These are phyloP conservation scores for Columba livia DNA, from an alignment of 2,113 vertebrate genomes.

Conservation along the genomic window DNA sequence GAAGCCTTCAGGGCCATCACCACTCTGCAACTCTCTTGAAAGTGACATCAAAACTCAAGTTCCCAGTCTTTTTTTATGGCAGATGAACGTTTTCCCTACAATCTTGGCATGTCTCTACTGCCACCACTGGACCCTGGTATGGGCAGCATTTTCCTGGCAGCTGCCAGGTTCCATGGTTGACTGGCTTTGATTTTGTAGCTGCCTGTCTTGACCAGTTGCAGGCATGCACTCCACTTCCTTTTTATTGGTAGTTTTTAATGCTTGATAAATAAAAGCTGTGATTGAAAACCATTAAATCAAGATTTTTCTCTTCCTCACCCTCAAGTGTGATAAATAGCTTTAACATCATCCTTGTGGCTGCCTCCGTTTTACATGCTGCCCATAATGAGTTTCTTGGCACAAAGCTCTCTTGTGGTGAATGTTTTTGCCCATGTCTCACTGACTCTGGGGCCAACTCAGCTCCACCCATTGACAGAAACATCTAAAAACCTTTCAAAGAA, in stretches of 20 bases:
- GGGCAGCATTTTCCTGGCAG: neutral
- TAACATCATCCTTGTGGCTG: neutral
- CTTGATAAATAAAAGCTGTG: neutral
- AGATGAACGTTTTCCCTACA: neutral
- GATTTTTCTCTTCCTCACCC: neutral
- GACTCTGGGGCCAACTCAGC: neutral
- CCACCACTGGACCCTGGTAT: neutral
- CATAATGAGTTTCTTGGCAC: neutral
- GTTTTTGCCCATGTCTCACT: neutral
- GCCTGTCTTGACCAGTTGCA: neutral
- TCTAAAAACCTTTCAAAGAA: neutral
- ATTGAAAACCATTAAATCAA: neutral
- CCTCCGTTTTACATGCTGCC: neutral
- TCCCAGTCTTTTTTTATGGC: neutral
- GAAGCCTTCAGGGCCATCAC: neutral
- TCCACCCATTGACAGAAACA: neutral
- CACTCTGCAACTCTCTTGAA: neutral
- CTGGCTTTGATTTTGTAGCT: neutral
- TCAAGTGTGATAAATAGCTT: conserved; percentile 6
- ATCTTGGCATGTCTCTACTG: neutral
- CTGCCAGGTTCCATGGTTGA: neutral
- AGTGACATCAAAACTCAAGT: neutral
- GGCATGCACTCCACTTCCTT: neutral
- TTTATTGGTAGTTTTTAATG: neutral
- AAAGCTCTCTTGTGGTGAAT: neutral